These are phyloP conservation scores for Phymastichus coffea DNA, from an alignment of 1,140 invertebrate species.

Conservation along the genomic window DNA sequence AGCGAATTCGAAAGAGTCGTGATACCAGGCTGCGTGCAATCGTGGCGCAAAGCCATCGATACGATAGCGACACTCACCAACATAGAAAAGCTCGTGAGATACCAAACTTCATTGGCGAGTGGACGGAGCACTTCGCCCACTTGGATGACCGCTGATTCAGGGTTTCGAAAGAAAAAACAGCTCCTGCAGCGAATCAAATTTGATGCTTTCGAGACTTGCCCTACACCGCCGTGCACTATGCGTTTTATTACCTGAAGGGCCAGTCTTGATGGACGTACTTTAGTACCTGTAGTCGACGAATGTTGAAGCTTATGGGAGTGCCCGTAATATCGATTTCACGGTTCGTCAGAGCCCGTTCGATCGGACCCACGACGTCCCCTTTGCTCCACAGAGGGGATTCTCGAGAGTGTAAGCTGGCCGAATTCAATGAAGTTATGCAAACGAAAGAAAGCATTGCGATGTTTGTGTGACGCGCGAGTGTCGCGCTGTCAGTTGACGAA, in stretches of 20 bases:
- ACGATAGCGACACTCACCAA: not conserved
- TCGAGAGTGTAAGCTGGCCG: too few relatives aligned
- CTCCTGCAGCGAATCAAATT: too few relatives aligned
- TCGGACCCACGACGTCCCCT: not conserved
- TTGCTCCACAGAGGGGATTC: not conserved
- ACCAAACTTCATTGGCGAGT: slow-evolving; percentile 1
- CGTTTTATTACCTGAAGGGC: slow-evolving; percentile 6
- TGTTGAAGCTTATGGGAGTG: not conserved
- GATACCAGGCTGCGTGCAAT: not conserved
- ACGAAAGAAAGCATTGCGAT: too few relatives aligned
- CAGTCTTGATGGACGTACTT: not conserved
- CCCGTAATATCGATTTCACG: slow-evolving; percentile 5
- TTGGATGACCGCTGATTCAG: not conserved
- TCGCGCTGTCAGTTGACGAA: too few relatives aligned
- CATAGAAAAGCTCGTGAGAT: not conserved
- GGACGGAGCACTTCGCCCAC: not conserved
- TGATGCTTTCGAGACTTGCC: too few relatives aligned
- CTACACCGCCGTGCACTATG: too few relatives aligned
- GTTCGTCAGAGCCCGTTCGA: not conserved
- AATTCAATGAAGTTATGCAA: too few relatives aligned
- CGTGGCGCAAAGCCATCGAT: not conserved
- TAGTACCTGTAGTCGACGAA: not conserved
- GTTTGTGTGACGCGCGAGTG: too few relatives aligned
- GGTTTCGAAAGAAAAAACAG: not conserved
- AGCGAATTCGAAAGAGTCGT: not conserved